These are phyloP conservation scores for Centruroides vittatus DNA, from an alignment of 1,140 invertebrate species.

Conservation along the genomic window DNA sequence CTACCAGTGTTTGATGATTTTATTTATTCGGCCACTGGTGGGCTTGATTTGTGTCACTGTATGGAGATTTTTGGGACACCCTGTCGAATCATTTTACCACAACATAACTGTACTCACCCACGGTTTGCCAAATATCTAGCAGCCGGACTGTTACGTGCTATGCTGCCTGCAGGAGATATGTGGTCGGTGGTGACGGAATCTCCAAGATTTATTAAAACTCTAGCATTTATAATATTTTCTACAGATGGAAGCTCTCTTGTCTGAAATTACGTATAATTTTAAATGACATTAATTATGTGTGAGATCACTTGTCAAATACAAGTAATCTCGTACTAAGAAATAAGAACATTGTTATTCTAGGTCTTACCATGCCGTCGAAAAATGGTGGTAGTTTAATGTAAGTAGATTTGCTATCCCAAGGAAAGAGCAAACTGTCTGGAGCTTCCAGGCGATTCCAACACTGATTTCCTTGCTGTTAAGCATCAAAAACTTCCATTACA, in stretches of 20 bases:
- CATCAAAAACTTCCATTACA: background rate
- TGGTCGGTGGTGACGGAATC: conserved; percentile 98
- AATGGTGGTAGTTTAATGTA: conserved; percentile 97
- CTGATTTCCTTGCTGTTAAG: conserved; percentile 53
- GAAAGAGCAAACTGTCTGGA: conserved; percentile 69
- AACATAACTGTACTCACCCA: conserved; percentile 39
- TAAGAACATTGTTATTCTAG: background rate
- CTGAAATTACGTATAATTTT: conserved; percentile 17
- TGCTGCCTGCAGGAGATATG: conserved; percentile 95
- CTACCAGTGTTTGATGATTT: too few species aligned
- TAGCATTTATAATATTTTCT: conserved; percentile 40
- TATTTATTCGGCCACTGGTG: too few species aligned
- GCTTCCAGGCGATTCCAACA: conserved; percentile 73
- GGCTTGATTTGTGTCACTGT: too few species aligned
- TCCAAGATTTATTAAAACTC: conserved; percentile 70
- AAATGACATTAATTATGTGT: too few species aligned
- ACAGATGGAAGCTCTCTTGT: conserved; percentile 31
- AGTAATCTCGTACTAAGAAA: too few species aligned
- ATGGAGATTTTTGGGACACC: too few species aligned
- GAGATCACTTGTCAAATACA: too few species aligned
- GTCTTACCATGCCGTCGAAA: conserved; percentile 39
- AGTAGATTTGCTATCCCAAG: conserved; percentile 80
- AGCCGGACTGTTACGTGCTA: conserved; percentile 84
- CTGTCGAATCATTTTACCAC: background rate
- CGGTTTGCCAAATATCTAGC: conserved; percentile 64